These are phyloP conservation scores for Geococcyx californianus DNA, from an alignment of 2,113 vertebrate species.

Conservation along the genomic window DNA sequence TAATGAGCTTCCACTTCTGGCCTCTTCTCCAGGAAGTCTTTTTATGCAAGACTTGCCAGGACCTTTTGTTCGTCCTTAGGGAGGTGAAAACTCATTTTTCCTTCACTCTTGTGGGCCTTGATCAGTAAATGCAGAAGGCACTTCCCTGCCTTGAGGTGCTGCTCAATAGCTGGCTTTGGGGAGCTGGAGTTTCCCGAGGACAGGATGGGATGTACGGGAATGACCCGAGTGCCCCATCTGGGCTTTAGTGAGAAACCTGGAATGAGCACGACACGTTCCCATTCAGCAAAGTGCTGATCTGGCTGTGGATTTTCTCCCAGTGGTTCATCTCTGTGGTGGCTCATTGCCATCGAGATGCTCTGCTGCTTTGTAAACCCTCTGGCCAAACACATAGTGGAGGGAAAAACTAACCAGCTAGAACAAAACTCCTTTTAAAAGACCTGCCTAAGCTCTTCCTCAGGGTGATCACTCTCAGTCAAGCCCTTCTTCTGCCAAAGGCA, in stretches of 20 bases:
- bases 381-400: background rate
- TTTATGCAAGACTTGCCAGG: background rate
- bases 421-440: background rate
- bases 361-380: background rate
- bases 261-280: rapidly evolving
- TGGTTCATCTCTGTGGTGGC: background rate
- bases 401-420: background rate
- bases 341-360: background rate
- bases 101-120: background rate
- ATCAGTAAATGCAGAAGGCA: background rate
- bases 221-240: background rate
- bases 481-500: background rate
- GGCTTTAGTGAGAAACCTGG: background rate
- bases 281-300: background rate
- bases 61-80: background rate
- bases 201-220: background rate
- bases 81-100: background rate
- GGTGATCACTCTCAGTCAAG: background rate
- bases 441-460: background rate
- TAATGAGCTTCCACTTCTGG: background rate
- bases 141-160: no score
- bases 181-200: background rate
- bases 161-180: no score
- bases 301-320: background rate
- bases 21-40: background rate